phyloP scores from a whole-genome alignment of 2,113 vertebrate species.

The Myxocyprinus asiaticus region DNA sequence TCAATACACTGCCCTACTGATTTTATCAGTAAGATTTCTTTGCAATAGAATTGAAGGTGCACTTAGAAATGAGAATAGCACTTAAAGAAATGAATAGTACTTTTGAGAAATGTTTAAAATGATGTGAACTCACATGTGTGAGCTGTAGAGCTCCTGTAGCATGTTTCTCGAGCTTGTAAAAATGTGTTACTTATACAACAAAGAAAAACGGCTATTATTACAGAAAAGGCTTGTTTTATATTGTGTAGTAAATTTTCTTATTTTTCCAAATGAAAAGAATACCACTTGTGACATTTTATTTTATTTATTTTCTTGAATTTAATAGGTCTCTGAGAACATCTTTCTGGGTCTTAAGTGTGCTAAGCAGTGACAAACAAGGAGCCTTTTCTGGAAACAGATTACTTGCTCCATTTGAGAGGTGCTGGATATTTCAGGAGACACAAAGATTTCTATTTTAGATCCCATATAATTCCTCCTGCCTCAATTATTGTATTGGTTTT shows the following conservation, averaged over 20 bases:
- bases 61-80: slow-evolving; percentile 10
- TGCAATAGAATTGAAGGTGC: background rate
- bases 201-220: too few species aligned
- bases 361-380: background rate
- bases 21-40: too few species aligned
- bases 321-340: background rate
- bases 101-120: background rate
- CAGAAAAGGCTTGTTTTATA: too few species aligned
- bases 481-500: slow-evolving; percentile 14
- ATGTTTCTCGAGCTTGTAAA: too few species aligned
- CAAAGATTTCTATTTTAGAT: slow-evolving; percentile 21
- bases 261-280: too few species aligned
- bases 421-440: slow-evolving; percentile 31
- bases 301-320: too few species aligned
- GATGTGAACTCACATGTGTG: too few species aligned
- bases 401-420: slow-evolving; percentile 11
- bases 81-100: background rate
- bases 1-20: too few species aligned
- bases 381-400: slow-evolving; percentile 5
- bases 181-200: too few species aligned
- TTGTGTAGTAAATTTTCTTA: too few species aligned
- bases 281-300: too few species aligned
- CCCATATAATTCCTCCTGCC: slow-evolving; percentile 4
- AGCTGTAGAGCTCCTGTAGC: too few species aligned
- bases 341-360: background rate